These are phyloP conservation scores for Parazoanthus swiftii DNA, from an alignment of 92 coral and sea anemone species.

Conservation along the genomic window DNA sequence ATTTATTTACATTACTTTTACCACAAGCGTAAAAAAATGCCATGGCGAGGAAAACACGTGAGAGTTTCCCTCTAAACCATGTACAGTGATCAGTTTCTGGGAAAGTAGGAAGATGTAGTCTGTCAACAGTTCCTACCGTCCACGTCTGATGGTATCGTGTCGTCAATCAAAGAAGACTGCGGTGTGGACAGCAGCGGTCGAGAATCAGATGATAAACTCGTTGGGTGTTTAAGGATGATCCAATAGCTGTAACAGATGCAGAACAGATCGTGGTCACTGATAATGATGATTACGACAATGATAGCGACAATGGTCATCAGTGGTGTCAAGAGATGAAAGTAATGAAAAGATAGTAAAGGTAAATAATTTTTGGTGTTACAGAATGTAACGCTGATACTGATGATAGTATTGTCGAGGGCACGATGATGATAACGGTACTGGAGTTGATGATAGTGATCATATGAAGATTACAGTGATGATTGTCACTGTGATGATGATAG, in stretches of 20 bases:
- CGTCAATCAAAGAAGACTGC: background rate
- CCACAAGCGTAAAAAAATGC: no score
- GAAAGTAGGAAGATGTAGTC: no score
- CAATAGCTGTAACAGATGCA: constrained; percentile 23
- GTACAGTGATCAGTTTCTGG: background rate
- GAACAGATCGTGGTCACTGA: background rate
- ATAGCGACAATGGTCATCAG: background rate
- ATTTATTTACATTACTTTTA: no score
- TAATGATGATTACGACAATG: no score
- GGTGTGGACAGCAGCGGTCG: constrained; percentile 20
- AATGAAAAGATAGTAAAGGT: no score
- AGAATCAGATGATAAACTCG: background rate
- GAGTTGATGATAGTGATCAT: background rate
- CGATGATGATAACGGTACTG: background rate
- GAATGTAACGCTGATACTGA: no score
- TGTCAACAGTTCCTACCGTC: background rate
- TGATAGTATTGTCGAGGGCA: no score
- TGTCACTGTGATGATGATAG: no score
- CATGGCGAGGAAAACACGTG: background rate
- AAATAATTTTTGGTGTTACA: no score
- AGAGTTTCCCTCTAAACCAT: background rate
- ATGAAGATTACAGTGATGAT: background rate
- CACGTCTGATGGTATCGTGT: background rate
- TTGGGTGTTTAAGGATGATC: constrained; percentile 29
- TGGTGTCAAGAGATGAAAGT: background rate